Base-by-base conservation (phyloP, 2,797 vertebrate species). In the Chiloscyllium punctatum region DNA sequence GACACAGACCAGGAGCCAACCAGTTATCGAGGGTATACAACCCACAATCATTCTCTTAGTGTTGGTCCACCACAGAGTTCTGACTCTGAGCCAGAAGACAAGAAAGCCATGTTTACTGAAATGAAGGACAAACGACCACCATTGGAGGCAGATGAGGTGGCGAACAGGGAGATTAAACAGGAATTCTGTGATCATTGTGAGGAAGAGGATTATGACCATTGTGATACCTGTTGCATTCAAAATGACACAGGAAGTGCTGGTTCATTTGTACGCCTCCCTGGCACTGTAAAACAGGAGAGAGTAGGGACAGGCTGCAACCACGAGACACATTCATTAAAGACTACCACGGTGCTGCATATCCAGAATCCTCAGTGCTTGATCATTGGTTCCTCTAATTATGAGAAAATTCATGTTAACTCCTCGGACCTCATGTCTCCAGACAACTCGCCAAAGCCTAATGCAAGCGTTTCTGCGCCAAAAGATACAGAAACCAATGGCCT, bases 1-100 rank as follows among this genome's bases (percentile, higher is more conserved):
- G 99, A 99, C 97, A 98, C 98, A 0, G 99, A 99, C 51, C 97
- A 97, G 0, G 99, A 99, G 96, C 98, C 98, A 96, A 98, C 97
- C 6, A 96, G 97, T 0, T 98, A 98, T 96, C 37, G 96, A 0
- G 96, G 96, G 4, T 95, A 96, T 62, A 95, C 96, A 1, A 96
- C 95, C 0, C 87, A 96, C 3, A 0, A 96, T 68, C 95, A 96
- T 0, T 94, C 96, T 27, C 97, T 96, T 95, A 98, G 97, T 27
- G 48, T 30, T 25, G 94, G 48, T 37, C 96, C 95, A 95, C 97
- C 96, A 0, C 98, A 94, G 96, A 99, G 98, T 97, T 98, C 99
- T 0, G 96, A 96, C 90, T 99, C 98, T 0, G 99, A 99, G 0
- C 87, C 97, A 0, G 99, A 99, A 96, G 98, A 99, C 95, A 97